Evolutionary conservation across 2,888 invertebrate species (phyloP), one percentile per base, ranked within the genome.

Genomic region (Hydroisotoma schaefferi): DNA sequence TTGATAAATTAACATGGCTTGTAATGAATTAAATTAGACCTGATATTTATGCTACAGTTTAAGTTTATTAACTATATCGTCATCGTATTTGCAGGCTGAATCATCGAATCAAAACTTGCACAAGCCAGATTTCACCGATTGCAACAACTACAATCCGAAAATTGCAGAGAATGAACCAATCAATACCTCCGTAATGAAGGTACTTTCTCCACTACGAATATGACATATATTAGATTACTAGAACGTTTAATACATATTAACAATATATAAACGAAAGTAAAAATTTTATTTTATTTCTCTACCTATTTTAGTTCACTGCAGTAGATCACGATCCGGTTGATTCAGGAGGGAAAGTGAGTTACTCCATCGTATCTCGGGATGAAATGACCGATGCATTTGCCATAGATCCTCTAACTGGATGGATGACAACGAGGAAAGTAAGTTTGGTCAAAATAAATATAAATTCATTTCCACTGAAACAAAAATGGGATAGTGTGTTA

Each of bases 121-220:
- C 76, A 94, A 94, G 75, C 94, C 94, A 1, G 83, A 87, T 63
- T 94, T 94, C 78, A 84, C 83, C 43, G 83, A 90, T 72, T 97
- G 97, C 78, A 83, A 85, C 58, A 82, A 81, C 72, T 94, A 94
- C 78, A 85, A 84, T 73, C 91, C 89, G 0, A 81, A 83, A 27
- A 87, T 92, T 23, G 85, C 86, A 75, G 94, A 94, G 78, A 88
- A 87, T 73, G 84, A 87, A 75, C 81, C 82, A 0, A 78, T 83
- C 37, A 87, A 86, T 58, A 87, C 87, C 0, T 83, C 81, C 69
- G 90, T 95, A 12, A 85, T 91, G 59, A 80, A 81, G 77, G 88
- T 88, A 78, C 15, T 33, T 33, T 10, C 6, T 33, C 15, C 15
- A n/a, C n/a, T n/a, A n/a, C n/a, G n/a, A n/a, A n/a, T n/a, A n/a